Base-by-base conservation (phyloP, 2,888 invertebrate genomes). In the Athrips mouffetella region DNA sequence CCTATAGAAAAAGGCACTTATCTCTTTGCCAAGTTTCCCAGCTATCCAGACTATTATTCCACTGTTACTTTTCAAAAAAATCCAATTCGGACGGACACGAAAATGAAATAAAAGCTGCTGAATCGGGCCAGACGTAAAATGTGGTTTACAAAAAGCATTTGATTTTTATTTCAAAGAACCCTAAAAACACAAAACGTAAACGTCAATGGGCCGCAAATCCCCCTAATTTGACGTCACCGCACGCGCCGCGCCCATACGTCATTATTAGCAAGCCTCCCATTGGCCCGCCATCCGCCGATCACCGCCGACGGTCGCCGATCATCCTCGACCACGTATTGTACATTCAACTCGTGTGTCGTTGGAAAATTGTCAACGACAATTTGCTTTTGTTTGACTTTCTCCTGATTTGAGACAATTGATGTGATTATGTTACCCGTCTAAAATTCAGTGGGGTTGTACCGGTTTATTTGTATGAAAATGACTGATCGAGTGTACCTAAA, bases 201-300 rank as follows among this genome's bases (percentile, higher is more conserved):
- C 60, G 70, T 76, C 76, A 71, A 60, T 70, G 63, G 56, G 53
- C 58, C 56, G 61, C 63, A 73, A 75, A 75, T 66, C 72, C 60
- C 70, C 77, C 74, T 79, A 76, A 79, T 79, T 76, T 70, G 72
- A 71, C 68, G 70, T 72, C 66, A 60, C 70, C 74, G 73, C 80
- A 76, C 78, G 75, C 72, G 52, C 55, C 65, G 53, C 50, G 49
- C 50, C 70, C 71, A 73, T 76, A 74, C 74, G 65, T 78, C 76
- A 78, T 78, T 78, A 74, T 76, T 72, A 70, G 68, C 67, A 69
- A 72, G 63, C 52, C 50, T 41, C 33, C 37, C 20, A 37, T 37
- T 37, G 15, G 35, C 16, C n/a, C 48, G 39, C 35, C 30, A 20
- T 37, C 45, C 27, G 23, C 35, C 30, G 39, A 40, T 21, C n/a